A percentile compares a stretch with the other conserved stretches of the same genome.
phyloP scores from a whole-genome alignment of 2,113 vertebrate genomes.

The Xiphias gladius region DNA sequence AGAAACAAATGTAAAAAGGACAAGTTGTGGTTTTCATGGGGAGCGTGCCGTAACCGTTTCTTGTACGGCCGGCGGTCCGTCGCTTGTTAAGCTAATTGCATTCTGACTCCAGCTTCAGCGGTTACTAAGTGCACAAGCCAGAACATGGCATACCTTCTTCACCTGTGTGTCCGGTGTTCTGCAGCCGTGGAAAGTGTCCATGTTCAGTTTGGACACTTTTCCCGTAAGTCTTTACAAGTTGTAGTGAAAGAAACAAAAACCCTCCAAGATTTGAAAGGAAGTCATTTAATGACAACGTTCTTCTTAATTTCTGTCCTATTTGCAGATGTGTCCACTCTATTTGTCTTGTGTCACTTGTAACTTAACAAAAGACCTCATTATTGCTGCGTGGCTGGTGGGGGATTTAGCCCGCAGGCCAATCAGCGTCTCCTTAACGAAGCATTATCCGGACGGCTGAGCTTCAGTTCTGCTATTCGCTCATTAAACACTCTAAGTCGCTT shows the following conservation, averaged over 20 bases:
- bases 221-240: too few relatives aligned
- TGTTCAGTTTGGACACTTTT: too few relatives aligned
- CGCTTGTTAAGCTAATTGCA: too few relatives aligned
- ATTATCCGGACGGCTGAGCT: conserved; percentile 61
- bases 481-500: conserved; percentile 60
- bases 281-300: background rate
- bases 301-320: background rate
- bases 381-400: conserved; percentile 15
- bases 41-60: too few relatives aligned
- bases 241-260: background rate
- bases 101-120: too few relatives aligned
- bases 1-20: too few relatives aligned
- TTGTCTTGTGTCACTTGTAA: conserved; percentile 3
- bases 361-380: conserved; percentile 63
- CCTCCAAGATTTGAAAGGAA: background rate
- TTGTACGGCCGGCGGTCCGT: too few relatives aligned
- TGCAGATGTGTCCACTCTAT: background rate
- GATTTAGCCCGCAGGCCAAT: conserved; percentile 65
- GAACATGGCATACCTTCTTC: too few relatives aligned
- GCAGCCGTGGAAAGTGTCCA: too few relatives aligned
- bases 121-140: too few relatives aligned
- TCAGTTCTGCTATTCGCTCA: conserved; percentile 44
- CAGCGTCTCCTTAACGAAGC: conserved; percentile 68
- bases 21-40: too few relatives aligned
- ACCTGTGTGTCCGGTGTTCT: too few relatives aligned